Evolutionary conservation across 2,888 invertebrate species (phyloP).

Genomic region (Ariolimax columbianus): DNA sequence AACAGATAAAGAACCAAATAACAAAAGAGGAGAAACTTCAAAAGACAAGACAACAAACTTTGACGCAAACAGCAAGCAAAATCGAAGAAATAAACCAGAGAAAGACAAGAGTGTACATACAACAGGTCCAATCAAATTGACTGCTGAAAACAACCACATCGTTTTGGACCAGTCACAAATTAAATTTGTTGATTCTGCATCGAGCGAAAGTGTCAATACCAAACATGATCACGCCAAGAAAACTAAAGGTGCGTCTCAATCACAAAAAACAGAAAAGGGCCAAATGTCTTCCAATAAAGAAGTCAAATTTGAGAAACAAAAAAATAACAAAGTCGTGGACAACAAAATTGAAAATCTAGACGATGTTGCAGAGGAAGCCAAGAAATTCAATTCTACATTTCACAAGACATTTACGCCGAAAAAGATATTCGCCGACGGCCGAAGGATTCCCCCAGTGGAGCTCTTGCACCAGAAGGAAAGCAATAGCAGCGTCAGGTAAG

Average conservation of each 20-base stretch:
- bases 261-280: not conserved
- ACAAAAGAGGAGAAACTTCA: not conserved
- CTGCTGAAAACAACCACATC: not conserved
- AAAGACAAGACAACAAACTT: not conserved
- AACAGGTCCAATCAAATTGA: constrained; percentile 21
- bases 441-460: constrained; percentile 72
- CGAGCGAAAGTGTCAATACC: not conserved
- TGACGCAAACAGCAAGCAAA: not conserved
- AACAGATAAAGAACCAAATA: not conserved
- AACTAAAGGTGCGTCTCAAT: not conserved
- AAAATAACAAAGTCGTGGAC: not conserved
- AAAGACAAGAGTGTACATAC: not conserved
- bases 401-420: constrained; percentile 65
- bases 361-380: constrained; percentile 57
- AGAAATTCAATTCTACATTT: constrained; percentile 66
- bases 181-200: constrained; percentile 35
- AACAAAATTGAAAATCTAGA: not conserved
- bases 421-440: constrained; percentile 72
- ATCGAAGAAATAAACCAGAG: not conserved
- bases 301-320: constrained; percentile 1
- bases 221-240: not conserved
- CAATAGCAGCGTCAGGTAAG: constrained; percentile 72
- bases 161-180: constrained; percentile 43
- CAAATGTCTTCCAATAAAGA: not conserved
- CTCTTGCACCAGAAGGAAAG: constrained; percentile 69